Base-by-base conservation (phyloP, 2,797 vertebrate genomes). In the Pseudochromis fuscus region DNA sequence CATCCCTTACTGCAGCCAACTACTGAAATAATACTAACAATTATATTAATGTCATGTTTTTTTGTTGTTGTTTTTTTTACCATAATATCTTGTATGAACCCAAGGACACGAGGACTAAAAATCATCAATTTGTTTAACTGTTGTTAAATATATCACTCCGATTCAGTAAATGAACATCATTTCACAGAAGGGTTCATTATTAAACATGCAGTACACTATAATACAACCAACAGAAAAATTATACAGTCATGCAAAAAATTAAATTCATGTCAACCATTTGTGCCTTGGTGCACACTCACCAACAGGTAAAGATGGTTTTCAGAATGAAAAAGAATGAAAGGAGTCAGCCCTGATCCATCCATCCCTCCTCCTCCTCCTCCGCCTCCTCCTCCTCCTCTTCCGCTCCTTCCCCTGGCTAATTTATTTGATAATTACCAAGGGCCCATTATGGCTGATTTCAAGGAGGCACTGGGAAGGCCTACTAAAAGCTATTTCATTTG, bases 401-500 rank as follows among this genome's bases (percentile, higher is more conserved):
- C 63, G 59, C 69, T 81, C 48, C 72, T 79, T 79, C 75, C 51
- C 37, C 68, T 65, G 24, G 57, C 81, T 90, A 88, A 90, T 90
- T 87, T 79, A 88, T 90, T 91, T 90, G 76, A 86, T 89, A 90
- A 93, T 90, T 88, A 91, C 82, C 86, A 90, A 77, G 76, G 88
- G 87, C 72, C 89, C 77, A 88, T 90, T 91, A 93, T 87, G 67
- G 82, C 72, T 90, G 75, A 85, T 91, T 91, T 93, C 58, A 86
- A 88, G 78, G 84, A 89, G 57, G 74, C 90, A 91, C 88, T 92
- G 89, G 89, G 90, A 89, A 92, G 91, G 86, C 86, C 90, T 91
- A 78, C 85, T 89, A 90, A 91, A 92, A 91, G 88, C 85, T 81
- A 90, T 92, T 92, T 92, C 88, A 89, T 91, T 79, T 89, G 75